Percentiles rank a stretch among this genome's conserved stretches.
Evolutionary conservation across 2,113 vertebrate genomes (phyloP).

Genomic region (Aptenodytes forsteri): DNA sequence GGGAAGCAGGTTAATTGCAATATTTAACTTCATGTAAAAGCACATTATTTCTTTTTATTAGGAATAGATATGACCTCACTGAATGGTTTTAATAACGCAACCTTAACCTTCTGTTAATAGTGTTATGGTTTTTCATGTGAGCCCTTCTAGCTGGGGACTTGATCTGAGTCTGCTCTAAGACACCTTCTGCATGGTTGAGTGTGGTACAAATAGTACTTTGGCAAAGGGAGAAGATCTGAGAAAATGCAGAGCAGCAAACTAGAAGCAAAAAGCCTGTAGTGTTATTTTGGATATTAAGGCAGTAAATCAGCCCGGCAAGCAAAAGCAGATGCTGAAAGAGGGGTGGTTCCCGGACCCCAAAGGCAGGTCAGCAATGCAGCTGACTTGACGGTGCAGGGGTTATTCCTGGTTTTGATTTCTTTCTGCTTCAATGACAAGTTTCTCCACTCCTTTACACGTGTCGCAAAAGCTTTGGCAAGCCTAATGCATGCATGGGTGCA

Average conservation of each 20-base stretch:
- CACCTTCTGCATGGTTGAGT: neutral
- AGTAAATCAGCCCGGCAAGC: neutral
- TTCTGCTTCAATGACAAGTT: neutral
- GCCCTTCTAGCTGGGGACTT: neutral
- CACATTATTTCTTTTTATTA: neutral
- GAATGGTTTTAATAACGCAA: neutral
- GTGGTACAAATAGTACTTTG: neutral
- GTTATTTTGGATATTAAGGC: neutral
- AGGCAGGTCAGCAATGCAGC: neutral
- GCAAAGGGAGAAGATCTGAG: neutral
- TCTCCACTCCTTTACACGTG: rapidly evolving
- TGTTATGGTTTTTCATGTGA: neutral
- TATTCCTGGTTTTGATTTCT: neutral
- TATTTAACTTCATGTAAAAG: neutral
- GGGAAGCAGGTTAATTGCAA: neutral
- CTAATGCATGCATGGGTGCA: rapidly evolving
- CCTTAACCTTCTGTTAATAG: neutral
- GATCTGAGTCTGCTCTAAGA: neutral
- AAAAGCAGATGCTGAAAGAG: neutral
- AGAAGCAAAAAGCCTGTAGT: neutral
- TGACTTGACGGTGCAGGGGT: neutral
- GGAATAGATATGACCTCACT: neutral
- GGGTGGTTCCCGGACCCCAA: neutral
- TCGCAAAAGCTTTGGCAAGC: neutral
- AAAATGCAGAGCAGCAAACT: neutral